These are phyloP conservation scores for Galago senegalensis DNA, from an alignment of 2,797 vertebrate species.

Conservation along the genomic window DNA sequence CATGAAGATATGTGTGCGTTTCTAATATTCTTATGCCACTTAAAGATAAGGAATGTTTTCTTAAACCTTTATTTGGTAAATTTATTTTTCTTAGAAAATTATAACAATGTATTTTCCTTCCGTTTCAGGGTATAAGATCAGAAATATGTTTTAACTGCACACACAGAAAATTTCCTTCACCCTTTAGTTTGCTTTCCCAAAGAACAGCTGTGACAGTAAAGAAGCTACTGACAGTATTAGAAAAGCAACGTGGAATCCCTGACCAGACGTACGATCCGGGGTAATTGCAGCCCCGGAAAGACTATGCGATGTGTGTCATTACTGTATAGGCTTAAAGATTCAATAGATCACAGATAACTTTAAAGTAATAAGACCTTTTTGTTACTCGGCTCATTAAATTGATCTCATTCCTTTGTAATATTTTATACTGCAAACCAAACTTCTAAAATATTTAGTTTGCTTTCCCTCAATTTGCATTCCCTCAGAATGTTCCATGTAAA, in stretches of 20 bases:
- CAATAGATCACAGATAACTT: neutral
- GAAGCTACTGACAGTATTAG: neutral
- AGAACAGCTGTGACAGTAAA: neutral
- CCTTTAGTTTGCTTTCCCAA: neutral
- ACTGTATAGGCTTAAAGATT: neutral
- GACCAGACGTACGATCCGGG: neutral
- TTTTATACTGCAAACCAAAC: neutral
- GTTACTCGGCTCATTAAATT: neutral
- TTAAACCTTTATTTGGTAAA: neutral
- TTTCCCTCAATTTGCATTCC: neutral
- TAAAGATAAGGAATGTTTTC: neutral
- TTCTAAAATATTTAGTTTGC: neutral
- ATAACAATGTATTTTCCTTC: neutral
- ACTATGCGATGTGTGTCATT: neutral
- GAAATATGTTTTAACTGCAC: neutral
- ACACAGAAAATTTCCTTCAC: neutral
- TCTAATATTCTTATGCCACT: neutral
- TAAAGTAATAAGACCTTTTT: neutral
- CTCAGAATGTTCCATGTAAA: neutral
- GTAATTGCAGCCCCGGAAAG: neutral
- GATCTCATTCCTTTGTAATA: neutral
- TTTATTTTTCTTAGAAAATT: neutral
- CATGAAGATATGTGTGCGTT: neutral
- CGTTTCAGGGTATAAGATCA: neutral
- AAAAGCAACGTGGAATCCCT: neutral